Evolutionary conservation across 2,888 invertebrate genomes (phyloP).

Genomic region (Alitta virens): DNA sequence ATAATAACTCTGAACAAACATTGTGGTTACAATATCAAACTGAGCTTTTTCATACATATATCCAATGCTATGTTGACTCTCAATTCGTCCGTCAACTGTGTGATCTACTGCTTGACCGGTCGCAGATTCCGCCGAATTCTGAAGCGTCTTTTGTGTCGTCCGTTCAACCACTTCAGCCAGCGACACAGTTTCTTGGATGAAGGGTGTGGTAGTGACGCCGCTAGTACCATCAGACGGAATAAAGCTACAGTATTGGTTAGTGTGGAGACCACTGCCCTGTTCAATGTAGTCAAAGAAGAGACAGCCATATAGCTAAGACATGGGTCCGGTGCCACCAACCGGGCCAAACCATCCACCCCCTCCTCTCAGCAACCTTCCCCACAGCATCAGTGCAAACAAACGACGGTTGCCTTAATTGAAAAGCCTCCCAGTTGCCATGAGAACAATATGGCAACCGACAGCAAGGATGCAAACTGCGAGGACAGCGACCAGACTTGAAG

Average conservation of each 20-base stretch:
- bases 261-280: too few species aligned
- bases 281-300: too few species aligned
- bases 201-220: neutral
- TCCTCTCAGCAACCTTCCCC: too few species aligned
- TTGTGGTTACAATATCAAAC: neutral
- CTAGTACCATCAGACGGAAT: neutral
- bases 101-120: slow-evolving; percentile 28
- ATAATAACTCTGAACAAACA: slow-evolving; percentile 11
- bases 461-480: too few species aligned
- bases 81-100: slow-evolving; percentile 32
- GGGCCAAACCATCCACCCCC: too few species aligned
- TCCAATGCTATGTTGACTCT: slow-evolving; percentile 28
- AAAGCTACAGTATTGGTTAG: neutral
- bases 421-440: too few species aligned
- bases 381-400: too few species aligned
- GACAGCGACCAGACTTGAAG: too few species aligned
- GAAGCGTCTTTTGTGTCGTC: slow-evolving; percentile 5
- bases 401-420: too few species aligned
- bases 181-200: neutral
- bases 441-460: too few species aligned
- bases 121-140: slow-evolving; percentile 17
- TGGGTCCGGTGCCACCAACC: too few species aligned
- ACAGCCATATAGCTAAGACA: too few species aligned
- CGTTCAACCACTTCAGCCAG: neutral
- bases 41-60: slow-evolving; percentile 18